phyloP scores from a whole-genome alignment of 2,113 vertebrate genomes.

The Hypanus sabinus region DNA sequence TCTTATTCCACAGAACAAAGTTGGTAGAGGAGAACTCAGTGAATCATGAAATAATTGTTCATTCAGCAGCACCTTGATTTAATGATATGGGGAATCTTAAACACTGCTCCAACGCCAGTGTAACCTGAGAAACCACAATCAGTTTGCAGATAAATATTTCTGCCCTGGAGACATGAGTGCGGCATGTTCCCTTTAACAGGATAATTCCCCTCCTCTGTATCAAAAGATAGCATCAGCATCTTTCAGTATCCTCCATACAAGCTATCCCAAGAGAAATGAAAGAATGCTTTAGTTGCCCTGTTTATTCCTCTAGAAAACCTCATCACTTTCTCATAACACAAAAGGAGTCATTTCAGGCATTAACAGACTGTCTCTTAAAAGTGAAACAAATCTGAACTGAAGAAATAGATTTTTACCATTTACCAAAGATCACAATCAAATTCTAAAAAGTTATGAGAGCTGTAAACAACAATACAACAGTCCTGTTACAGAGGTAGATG shows the following conservation, averaged over 20 bases:
- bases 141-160: constrained; percentile 58
- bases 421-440: not conserved
- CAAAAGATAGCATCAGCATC: constrained; percentile 72
- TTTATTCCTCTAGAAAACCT: not conserved
- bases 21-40: constrained; percentile 64
- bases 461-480: not conserved
- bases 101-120: constrained; percentile 53
- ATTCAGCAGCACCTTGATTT: constrained; percentile 63
- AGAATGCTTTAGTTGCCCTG: constrained; percentile 42
- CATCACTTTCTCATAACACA: constrained; percentile 24
- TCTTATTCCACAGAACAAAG: constrained; percentile 76
- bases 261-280: constrained; percentile 54
- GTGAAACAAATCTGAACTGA: not conserved
- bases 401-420: not conserved
- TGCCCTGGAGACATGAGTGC: constrained; percentile 62
- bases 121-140: constrained; percentile 59
- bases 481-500: not conserved
- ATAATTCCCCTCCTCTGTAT: constrained; percentile 71
- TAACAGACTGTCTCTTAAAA: not conserved
- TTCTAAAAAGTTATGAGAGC: not conserved
- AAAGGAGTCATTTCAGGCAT: not conserved
- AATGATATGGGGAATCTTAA: constrained; percentile 55
- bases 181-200: constrained; percentile 71
- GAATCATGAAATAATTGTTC: constrained; percentile 67
- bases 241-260: constrained; percentile 60